Evolutionary conservation across 2,888 invertebrate species (phyloP).

Genomic region (Hirtodrosophila confusa): DNA sequence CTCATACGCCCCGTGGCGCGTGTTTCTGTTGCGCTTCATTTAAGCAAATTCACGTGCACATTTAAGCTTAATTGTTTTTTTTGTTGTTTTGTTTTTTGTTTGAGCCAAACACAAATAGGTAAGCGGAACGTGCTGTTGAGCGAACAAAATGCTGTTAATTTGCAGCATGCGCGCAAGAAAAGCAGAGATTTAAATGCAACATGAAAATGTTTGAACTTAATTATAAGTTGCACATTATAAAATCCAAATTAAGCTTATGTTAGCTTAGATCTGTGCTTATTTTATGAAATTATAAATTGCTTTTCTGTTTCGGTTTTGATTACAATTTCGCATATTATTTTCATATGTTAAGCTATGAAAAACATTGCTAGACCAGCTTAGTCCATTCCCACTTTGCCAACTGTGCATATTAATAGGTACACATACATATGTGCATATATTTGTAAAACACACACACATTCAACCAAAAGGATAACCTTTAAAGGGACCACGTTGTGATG

Average conservation of each 20-base stretch:
- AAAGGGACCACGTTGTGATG: slow-evolving; percentile 2
- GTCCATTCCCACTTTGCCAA: no score
- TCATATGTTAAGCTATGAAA: no score
- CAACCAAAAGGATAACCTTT: not conserved
- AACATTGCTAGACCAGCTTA: no score
- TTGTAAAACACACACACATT: no score
- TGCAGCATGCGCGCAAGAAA: slow-evolving; percentile 25
- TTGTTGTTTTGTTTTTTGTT: slow-evolving; percentile 34
- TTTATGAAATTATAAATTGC: no score
- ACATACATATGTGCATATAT: no score
- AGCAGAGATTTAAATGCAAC: slow-evolving; percentile 11
- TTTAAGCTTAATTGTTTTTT: slow-evolving; percentile 66
- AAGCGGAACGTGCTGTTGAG: slow-evolving; percentile 38
- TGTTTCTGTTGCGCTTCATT: slow-evolving; percentile 45
- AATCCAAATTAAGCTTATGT: not conserved
- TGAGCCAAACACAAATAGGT: slow-evolving; percentile 48
- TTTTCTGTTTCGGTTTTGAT: no score
- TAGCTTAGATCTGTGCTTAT: no score
- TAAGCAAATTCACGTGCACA: slow-evolving; percentile 69
- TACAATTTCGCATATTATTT: no score
- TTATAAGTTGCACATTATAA: slow-evolving; percentile 4
- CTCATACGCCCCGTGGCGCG: slow-evolving; percentile 66
- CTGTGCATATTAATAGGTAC: no score
- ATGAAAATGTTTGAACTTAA: not conserved
- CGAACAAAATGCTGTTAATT: slow-evolving; percentile 41